Evolutionary conservation across 1,140 invertebrate species (phyloP).

Genomic region (Armadillidium nasatum): DNA sequence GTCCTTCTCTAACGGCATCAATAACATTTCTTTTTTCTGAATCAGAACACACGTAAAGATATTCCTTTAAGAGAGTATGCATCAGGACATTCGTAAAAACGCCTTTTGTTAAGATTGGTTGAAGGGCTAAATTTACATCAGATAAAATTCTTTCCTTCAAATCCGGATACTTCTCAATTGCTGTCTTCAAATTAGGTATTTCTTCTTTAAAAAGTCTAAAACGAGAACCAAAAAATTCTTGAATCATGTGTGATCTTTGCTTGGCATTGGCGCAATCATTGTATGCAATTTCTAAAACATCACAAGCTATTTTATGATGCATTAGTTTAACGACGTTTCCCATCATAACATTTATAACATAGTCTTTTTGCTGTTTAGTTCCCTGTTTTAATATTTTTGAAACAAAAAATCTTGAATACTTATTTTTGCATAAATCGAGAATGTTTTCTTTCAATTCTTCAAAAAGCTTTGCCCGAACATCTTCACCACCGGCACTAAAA

Average conservation of each 20-base stretch:
- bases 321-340: slow-evolving; percentile 72
- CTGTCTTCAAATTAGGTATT: slow-evolving; percentile 50
- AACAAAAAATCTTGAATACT: slow-evolving; percentile 81
- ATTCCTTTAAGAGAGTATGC: slow-evolving; percentile 76
- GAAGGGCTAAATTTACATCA: slow-evolving; percentile 52
- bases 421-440: slow-evolving; percentile 69
- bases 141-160: slow-evolving; percentile 53
- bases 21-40: slow-evolving; percentile 68
- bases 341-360: slow-evolving; percentile 66
- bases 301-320: slow-evolving; percentile 57
- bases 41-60: slow-evolving; percentile 63
- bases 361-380: slow-evolving; percentile 60
- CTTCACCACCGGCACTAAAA: slow-evolving; percentile 63
- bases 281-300: slow-evolving; percentile 56
- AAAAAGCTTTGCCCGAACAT: slow-evolving; percentile 66
- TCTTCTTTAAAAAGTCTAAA: slow-evolving; percentile 52
- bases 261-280: slow-evolving; percentile 56
- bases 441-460: slow-evolving; percentile 66
- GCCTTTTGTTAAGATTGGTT: slow-evolving; percentile 53
- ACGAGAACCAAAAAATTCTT: slow-evolving; percentile 57
- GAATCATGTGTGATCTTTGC: slow-evolving; percentile 53
- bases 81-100: slow-evolving; percentile 57
- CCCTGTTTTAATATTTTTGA: slow-evolving; percentile 77
- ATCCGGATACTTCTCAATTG: slow-evolving; percentile 52
- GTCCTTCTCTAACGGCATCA: slow-evolving; percentile 61